A percentile compares a stretch with the other conserved stretches of the same genome.
Conservation (phyloP, 2,113 vertebrate genomes). For the Archocentrus centrarchus region DNA sequence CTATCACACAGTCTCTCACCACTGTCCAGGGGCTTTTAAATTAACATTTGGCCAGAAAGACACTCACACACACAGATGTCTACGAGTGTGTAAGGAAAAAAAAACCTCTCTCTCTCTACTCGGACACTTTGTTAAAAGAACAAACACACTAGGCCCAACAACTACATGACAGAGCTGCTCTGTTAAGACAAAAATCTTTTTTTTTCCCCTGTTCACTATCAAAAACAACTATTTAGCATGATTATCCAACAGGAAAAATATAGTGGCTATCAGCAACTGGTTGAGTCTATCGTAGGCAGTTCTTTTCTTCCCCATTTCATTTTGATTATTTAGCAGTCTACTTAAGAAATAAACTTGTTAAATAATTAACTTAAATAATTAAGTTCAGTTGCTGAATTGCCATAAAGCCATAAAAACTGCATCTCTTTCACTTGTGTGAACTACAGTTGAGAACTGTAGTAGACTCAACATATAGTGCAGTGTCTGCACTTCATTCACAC, state of each 20-base stretch:
- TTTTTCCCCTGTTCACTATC: background rate
- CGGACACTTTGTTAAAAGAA: background rate
- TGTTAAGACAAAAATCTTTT: background rate
- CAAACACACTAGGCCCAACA: background rate
- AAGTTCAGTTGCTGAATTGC: background rate
- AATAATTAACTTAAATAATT: background rate
- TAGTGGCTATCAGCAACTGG: background rate
- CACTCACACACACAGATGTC: background rate
- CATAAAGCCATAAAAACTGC: background rate
- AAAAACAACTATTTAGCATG: background rate
- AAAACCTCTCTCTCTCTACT: conserved; percentile 14
- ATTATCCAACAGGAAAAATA: background rate
- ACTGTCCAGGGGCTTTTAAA: conserved; percentile 36
- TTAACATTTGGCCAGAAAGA: conserved; percentile 41
- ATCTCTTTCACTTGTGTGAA: no score
- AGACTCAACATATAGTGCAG: no score
- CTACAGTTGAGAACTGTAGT: no score
- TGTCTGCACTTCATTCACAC: no score
- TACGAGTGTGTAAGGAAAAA: conserved; percentile 15
- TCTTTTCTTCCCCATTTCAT: background rate
- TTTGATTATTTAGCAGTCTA: background rate
- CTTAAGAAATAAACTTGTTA: no score
- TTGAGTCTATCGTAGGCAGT: background rate
- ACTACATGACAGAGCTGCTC: background rate
- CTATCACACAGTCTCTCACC: conserved; percentile 56